Percentiles rank a stretch among this genome's conserved stretches.
Evolutionary conservation across 1,140 invertebrate species (phyloP).

Genomic region (Ips typographus): DNA sequence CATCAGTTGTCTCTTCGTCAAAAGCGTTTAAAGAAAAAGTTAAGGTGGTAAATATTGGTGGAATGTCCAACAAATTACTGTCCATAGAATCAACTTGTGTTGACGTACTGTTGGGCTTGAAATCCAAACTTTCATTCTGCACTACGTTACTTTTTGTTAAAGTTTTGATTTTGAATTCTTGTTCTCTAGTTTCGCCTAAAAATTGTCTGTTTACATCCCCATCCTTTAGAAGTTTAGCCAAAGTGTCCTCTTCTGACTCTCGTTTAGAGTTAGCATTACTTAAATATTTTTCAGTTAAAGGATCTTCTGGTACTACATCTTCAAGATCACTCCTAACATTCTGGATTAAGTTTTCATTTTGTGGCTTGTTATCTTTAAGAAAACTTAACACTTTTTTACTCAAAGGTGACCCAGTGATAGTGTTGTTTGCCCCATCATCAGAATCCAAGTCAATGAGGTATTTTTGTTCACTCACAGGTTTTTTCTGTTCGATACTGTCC

Average conservation of each 20-base stretch:
- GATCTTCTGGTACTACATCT: slow-evolving; percentile 1
- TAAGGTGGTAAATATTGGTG: slow-evolving; percentile 49
- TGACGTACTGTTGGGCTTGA: slow-evolving; percentile 16
- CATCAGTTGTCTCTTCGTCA: slow-evolving; percentile 49
- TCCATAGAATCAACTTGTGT: slow-evolving; percentile 14
- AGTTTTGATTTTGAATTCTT: neutral
- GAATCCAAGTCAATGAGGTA: slow-evolving; percentile 49
- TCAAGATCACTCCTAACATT: neutral
- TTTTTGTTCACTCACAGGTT: slow-evolving; percentile 60
- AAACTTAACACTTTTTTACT: slow-evolving; percentile 57
- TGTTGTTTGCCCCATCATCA: slow-evolving; percentile 40
- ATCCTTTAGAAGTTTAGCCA: slow-evolving; percentile 17
- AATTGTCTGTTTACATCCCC: neutral
- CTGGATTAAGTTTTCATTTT: neutral
- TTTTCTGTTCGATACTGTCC: slow-evolving; percentile 66
- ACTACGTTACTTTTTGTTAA: neutral
- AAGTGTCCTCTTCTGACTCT: slow-evolving; percentile 14
- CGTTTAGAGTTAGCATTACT: neutral
- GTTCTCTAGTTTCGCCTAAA: neutral
- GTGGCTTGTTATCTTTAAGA: neutral
- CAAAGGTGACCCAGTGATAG: slow-evolving; percentile 60
- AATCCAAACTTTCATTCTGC: slow-evolving; percentile 1
- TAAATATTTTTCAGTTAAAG: slow-evolving; percentile 21
- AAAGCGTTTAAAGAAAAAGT: slow-evolving; percentile 55
- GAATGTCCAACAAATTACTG: neutral